Base-by-base conservation (phyloP, 1,140 invertebrate genomes). In the Papilio polyxenes region DNA sequence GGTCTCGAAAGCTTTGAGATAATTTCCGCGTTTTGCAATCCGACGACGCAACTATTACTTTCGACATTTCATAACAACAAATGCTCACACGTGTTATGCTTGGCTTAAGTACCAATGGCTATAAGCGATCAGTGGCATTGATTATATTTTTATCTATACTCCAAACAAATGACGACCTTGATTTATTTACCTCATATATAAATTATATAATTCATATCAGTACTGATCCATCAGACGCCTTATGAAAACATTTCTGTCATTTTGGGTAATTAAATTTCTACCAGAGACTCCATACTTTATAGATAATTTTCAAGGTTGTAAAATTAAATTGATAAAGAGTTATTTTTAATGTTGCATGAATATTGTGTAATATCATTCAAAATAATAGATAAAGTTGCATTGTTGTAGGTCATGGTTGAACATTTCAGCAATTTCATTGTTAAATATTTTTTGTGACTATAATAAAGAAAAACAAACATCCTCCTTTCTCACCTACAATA, bases 1-100 rank as follows among this genome's bases (percentile, higher is more conserved):
- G 31, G n/a, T 48, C 78, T 80, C 31, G 48, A 76, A 59, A 82
- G 51, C 81, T 83, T 83, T 76, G 53, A 48, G 75, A 78, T 78
- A 53, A 83, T 49, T 81, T 84, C 83, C 83, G 79, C 49, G 17
- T 84, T 84, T 82, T 81, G 81, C 83, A 79, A 40, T n/a, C 53
- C 56, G 37, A 62, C 56, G 72, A 80, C 72, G 77, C 77, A 80
- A 84, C 72, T 31, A 56, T 48, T 11, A 82, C 81, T 84, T 84
- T 82, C 81, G 59, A 74, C 51, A 84, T 81, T 82, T 82, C 76
- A 76, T 77, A 79, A 72, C 75, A 81, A 80, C 44, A 51, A 53
- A 83, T 80, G 75, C 69, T 17, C 37, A 72, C 78, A 59, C 53
- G 69, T 59, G 40, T 62, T 80, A 59, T 75, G 15, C 48, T 65